Percentiles rank a stretch among this genome's conserved stretches.
phyloP scores from a whole-genome alignment of 2,888 invertebrate genomes.

The Harpalus rubripes region DNA sequence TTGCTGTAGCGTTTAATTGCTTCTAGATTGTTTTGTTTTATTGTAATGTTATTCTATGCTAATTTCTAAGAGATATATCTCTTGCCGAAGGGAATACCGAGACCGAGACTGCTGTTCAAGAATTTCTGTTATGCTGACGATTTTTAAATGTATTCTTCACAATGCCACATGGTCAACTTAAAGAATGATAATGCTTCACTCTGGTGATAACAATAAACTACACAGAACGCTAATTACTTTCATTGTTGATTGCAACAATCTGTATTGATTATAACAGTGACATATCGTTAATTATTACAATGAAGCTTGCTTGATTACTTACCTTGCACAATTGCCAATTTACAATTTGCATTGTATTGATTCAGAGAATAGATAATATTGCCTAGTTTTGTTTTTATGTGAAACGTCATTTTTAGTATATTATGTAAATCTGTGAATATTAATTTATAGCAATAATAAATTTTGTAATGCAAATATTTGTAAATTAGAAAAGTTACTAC shows the following conservation, averaged over 20 bases:
- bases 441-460: too few relatives aligned
- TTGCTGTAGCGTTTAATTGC: constrained; percentile 48
- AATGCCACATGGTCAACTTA: neutral
- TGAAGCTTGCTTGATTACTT: neutral
- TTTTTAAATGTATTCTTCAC: neutral
- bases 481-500: too few relatives aligned
- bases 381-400: neutral
- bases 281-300: neutral
- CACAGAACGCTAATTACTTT: neutral
- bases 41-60: constrained; percentile 56
- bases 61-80: constrained; percentile 40
- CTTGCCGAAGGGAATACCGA: constrained; percentile 1
- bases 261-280: neutral
- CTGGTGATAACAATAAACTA: neutral
- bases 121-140: constrained; percentile 4
- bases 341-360: neutral
- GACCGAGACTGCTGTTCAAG: neutral
- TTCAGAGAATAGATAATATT: neutral
- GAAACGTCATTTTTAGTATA: neutral
- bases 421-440: too few relatives aligned
- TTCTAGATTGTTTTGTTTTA: constrained; percentile 54
- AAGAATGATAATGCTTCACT: neutral
- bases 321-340: neutral
- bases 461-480: too few relatives aligned
- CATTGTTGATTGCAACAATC: constrained; percentile 1